These are phyloP conservation scores for Anseranas semipalmata DNA, from an alignment of 2,113 vertebrate genomes.

Conservation along the genomic window DNA sequence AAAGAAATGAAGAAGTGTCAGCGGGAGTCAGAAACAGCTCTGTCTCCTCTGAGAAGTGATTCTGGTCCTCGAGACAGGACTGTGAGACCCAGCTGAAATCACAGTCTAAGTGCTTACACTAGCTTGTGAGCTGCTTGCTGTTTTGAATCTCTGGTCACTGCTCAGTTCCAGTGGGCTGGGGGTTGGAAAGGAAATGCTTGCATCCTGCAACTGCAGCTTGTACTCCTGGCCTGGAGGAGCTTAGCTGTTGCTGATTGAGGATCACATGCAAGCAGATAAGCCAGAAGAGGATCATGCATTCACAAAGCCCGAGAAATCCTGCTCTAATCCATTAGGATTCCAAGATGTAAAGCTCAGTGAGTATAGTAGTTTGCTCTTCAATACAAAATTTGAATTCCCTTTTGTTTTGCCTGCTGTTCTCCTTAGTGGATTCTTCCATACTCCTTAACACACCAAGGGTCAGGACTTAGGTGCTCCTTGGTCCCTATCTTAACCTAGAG, in stretches of 20 bases:
- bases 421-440: neutral
- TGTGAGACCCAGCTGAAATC: neutral
- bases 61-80: neutral
- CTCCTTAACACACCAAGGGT: neutral
- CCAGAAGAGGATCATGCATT: neutral
- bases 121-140: neutral
- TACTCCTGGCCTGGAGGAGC: neutral
- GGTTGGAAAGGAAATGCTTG: neutral
- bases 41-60: neutral
- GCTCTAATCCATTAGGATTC: neutral
- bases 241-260: neutral
- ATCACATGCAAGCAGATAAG: rapidly evolving
- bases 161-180: rapidly evolving
- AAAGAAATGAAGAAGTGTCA: neutral
- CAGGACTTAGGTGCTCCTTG: neutral
- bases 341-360: neutral
- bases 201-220: neutral
- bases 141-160: neutral
- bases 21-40: neutral
- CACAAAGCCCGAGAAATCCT: neutral
- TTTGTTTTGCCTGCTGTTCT: neutral
- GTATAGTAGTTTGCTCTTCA: neutral
- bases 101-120: neutral
- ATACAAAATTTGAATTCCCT: neutral
- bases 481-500: neutral